phyloP scores from a whole-genome alignment of 2,113 vertebrate genomes.

The Chloropsis cyanopogon region DNA sequence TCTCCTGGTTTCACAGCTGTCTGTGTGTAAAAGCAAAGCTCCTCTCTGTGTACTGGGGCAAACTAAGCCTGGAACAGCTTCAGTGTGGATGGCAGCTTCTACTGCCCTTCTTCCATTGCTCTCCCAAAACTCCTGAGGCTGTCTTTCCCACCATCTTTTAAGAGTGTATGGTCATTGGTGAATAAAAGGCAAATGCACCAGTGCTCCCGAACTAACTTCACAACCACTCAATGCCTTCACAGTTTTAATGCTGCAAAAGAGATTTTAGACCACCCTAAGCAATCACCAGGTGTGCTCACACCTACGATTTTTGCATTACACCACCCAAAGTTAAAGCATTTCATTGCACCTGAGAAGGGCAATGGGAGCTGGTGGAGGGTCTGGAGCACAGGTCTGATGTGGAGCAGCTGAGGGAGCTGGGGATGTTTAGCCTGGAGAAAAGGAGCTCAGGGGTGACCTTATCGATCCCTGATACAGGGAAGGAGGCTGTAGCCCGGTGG shows the following conservation, averaged over 20 bases:
- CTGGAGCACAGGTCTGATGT: background rate
- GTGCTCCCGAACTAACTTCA: background rate
- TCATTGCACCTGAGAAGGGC: no score
- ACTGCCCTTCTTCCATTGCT: background rate
- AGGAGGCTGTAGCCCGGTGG: background rate
- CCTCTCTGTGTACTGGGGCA: accelerated
- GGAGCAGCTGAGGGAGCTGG: background rate
- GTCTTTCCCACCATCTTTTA: background rate
- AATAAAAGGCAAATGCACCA: accelerated
- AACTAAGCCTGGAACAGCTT: background rate
- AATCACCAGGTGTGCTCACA: background rate
- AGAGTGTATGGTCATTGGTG: accelerated
- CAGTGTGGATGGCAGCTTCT: background rate
- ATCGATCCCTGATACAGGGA: background rate
- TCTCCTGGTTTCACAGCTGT: background rate
- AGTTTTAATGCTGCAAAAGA: background rate
- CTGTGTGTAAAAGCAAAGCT: background rate
- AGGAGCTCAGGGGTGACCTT: background rate
- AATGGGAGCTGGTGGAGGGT: background rate
- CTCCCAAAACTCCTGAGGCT: background rate
- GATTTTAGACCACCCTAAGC: background rate
- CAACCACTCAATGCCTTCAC: accelerated
- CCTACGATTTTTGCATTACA: background rate
- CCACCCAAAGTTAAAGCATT: background rate
- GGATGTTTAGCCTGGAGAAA: background rate